Evolutionary conservation across 92 coral and sea anemone species (phyloP).

Genomic region (Parazoanthus atlanticus): DNA sequence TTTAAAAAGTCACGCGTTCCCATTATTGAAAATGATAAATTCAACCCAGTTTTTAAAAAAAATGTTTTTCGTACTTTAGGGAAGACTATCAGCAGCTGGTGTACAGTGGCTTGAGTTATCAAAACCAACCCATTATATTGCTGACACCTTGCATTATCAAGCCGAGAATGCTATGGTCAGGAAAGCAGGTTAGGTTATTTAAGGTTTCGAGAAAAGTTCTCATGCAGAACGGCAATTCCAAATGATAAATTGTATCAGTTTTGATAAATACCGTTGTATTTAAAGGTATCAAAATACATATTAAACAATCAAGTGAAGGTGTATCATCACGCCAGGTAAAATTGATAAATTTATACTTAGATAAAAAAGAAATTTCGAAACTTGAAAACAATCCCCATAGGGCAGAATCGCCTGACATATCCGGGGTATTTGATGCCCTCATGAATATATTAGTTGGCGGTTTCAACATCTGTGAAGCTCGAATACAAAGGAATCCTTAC

Average conservation of each 20-base stretch:
- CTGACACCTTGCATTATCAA: conserved; percentile 78
- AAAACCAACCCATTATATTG: conserved; percentile 69
- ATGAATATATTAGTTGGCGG: no score
- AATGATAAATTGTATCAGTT: neutral
- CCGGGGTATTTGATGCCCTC: no score
- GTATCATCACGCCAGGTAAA: no score
- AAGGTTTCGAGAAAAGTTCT: neutral
- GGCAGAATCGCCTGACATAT: no score
- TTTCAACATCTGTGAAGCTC: no score
- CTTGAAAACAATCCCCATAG: no score
- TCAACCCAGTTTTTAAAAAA: no score
- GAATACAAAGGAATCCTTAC: no score
- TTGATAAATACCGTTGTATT: neutral
- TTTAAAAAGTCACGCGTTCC: no score
- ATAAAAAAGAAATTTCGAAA: no score
- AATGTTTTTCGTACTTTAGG: conserved; percentile 40
- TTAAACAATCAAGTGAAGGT: neutral
- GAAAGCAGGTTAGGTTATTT: conserved; percentile 79
- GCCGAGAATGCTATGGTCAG: conserved; percentile 87
- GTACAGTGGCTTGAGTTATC: conserved; percentile 85
- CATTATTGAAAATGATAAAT: neutral
- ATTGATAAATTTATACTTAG: no score
- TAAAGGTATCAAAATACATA: no score
- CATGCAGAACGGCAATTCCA: neutral
- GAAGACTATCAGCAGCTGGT: conserved; percentile 93